These are phyloP conservation scores for Ceraclea dissimilis DNA, from an alignment of 2,888 invertebrate species.

Conservation along the genomic window DNA sequence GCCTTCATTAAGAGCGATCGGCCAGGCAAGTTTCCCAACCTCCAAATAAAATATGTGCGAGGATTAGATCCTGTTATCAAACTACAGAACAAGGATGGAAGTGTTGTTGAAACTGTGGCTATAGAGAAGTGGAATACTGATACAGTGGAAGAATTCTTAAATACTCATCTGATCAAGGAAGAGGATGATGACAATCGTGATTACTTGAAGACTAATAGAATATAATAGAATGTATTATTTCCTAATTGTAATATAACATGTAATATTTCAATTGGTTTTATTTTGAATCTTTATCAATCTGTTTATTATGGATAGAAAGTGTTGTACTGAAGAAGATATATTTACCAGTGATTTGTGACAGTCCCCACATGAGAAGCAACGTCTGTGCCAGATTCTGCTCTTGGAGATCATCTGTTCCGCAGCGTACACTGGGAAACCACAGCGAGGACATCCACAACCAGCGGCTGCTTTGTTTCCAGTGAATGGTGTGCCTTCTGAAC, in stretches of 20 bases:
- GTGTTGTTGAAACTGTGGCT: slow-evolving; percentile 80
- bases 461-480: slow-evolving; percentile 66
- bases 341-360: slow-evolving; percentile 71
- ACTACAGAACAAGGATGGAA: slow-evolving; percentile 75
- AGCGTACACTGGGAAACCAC: slow-evolving; percentile 87
- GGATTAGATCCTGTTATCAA: slow-evolving; percentile 93
- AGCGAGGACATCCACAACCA: slow-evolving; percentile 77
- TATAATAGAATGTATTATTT: slow-evolving; percentile 32
- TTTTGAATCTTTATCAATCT: neutral
- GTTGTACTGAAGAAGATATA: no score
- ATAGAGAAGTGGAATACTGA: slow-evolving; percentile 99
- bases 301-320: neutral
- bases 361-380: slow-evolving; percentile 87
- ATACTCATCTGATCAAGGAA: slow-evolving; percentile 67
- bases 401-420: slow-evolving; percentile 97
- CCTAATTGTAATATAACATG: neutral
- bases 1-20: slow-evolving; percentile 94
- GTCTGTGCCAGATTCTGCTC: slow-evolving; percentile 85
- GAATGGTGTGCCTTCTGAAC: slow-evolving; percentile 66
- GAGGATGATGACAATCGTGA: slow-evolving; percentile 43
- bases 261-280: neutral
- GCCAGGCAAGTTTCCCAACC: slow-evolving; percentile 82
- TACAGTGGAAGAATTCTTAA: slow-evolving; percentile 92
- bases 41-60: slow-evolving; percentile 86
- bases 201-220: slow-evolving; percentile 54